A percentile compares a stretch with the other conserved stretches of the same genome.
These are phyloP conservation scores for Cinclus cinclus DNA, from an alignment of 2,113 vertebrate species.

Conservation along the genomic window DNA sequence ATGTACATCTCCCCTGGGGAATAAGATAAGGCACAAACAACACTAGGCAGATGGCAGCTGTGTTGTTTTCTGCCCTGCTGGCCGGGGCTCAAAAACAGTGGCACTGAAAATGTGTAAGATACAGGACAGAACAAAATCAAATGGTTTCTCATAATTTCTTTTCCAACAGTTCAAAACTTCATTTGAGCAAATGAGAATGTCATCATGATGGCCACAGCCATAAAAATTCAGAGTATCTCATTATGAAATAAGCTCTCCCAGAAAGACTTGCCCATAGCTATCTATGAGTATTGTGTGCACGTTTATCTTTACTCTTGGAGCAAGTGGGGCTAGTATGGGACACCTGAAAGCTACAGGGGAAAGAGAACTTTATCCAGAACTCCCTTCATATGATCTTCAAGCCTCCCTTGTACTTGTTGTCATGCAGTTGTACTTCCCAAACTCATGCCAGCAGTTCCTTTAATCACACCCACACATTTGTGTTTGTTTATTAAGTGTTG, in stretches of 20 bases:
- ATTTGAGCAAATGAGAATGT: neutral
- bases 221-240: neutral
- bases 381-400: neutral
- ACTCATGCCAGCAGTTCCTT: constrained; percentile 45
- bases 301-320: neutral
- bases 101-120: neutral
- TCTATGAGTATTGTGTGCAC: neutral
- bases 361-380: neutral
- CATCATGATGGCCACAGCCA: neutral
- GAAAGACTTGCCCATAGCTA: neutral
- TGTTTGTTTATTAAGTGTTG: constrained; percentile 40
- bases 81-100: neutral
- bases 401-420: neutral
- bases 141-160: neutral
- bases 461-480: constrained; percentile 49
- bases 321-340: neutral
- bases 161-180: neutral
- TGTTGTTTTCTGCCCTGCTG: constrained; percentile 4
- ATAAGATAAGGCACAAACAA: neutral
- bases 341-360: neutral
- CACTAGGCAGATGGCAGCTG: constrained; percentile 16
- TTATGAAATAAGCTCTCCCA: neutral
- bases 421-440: constrained; percentile 38
- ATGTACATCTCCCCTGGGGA: neutral
- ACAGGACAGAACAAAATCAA: neutral